Base-by-base conservation (phyloP, 2,797 vertebrate species). In the Acanthurus leucopareius region DNA sequence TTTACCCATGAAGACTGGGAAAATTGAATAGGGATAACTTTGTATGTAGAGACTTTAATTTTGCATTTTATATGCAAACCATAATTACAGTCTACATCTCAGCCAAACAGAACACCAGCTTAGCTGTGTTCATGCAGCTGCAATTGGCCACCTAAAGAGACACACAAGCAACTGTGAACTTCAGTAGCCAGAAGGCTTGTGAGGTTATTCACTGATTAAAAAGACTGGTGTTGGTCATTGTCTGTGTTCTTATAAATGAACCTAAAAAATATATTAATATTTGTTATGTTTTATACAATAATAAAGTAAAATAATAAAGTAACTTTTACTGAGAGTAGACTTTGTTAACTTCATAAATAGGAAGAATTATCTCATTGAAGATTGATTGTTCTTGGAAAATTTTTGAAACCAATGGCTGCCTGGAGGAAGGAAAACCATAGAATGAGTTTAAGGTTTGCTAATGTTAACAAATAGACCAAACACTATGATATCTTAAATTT, bases 51-150 rank as follows among this genome's bases (percentile, higher is more conserved):
- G 17, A 9, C 42, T 40, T 53, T 53, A 17, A 35, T 71, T 71
- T 52, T 14, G 9, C 53, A 19, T 51, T 60, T 66, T 75, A 49
- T 15, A 49, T 60, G 42, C 44, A 6, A 62, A 51, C 38, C 49
- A 61, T 56, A 67, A 62, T 67, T 56, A 57, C 38, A 71, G 65
- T 35, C 51, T 16, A 49, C 7, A 19, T 17, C 14, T 13, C 10
- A 65, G 59, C 73, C 69, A 73, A 76, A 76, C 73, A 68, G 69
- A 62, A 20, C 51, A n/a, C 10, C 32, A 17, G 35, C 16, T 15
- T 2, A 16, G 59, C 7, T 15, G 15, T 40, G 40, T 10, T 40
- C 8, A 8, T 19, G 17, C 25, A 61, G 71, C 45, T 28, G 52
- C 48, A 45, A 52, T 28, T 47, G 22, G 22, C 67, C 45, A 3